Percentiles rank a stretch among this genome's conserved stretches.
phyloP scores from a whole-genome alignment of 2,888 invertebrate genomes.

The Anoplius nigerrimus region DNA sequence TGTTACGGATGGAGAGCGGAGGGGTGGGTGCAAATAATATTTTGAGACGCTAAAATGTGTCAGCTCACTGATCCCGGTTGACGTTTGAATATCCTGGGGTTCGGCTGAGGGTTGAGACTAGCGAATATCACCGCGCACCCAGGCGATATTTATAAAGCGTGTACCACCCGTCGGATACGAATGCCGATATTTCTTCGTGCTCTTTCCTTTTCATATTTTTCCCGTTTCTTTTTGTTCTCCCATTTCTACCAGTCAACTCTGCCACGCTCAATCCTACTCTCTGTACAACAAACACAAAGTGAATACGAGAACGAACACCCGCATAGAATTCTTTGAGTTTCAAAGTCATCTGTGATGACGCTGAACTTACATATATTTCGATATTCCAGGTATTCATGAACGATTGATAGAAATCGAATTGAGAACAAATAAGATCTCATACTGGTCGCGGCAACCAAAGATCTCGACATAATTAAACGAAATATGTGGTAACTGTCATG shows the following conservation, averaged over 20 bases:
- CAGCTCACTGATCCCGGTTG: constrained; percentile 73
- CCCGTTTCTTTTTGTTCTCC: neutral
- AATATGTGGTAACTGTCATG: no score
- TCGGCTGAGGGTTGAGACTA: constrained; percentile 22
- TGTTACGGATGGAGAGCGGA: constrained; percentile 28
- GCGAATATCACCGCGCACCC: constrained; percentile 48
- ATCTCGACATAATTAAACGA: no score
- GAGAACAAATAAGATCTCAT: no score
- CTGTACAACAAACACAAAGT: no score
- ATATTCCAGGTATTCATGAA: no score
- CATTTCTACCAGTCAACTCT: no score
- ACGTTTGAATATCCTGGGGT: constrained; percentile 71
- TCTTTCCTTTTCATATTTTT: neutral
- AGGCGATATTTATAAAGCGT: constrained; percentile 66
- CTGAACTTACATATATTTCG: no score
- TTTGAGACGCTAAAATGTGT: constrained; percentile 74
- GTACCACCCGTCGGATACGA: constrained; percentile 36
- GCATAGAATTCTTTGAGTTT: no score
- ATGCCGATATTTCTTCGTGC: constrained; percentile 48
- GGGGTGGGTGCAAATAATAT: constrained; percentile 70
- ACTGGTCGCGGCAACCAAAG: no score
- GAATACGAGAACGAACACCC: no score
- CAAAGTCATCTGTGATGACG: no score
- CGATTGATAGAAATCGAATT: no score
- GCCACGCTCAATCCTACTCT: neutral